Evolutionary conservation across 1,140 invertebrate species (phyloP), one percentile per base, ranked within the genome.

Genomic region (Arion vulgaris): DNA sequence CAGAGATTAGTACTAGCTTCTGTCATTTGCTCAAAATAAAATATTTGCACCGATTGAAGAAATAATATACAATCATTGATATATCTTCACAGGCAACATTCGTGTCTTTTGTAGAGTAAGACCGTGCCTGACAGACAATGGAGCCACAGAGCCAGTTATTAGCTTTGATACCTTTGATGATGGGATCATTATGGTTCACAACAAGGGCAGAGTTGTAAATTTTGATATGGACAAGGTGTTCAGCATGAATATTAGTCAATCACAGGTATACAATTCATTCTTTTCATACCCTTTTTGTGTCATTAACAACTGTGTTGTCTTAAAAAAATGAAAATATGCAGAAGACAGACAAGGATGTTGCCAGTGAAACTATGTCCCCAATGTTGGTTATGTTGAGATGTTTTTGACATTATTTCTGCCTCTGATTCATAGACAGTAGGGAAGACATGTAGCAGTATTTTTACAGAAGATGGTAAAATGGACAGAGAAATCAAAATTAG

Each of bases 51-150:
- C n/a, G n/a, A n/a, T n/a, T n/a, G n/a, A n/a, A n/a, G n/a, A n/a
- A n/a, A n/a, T n/a, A n/a, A n/a, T n/a, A n/a, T n/a, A n/a, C n/a
- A n/a, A n/a, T n/a, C n/a, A n/a, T n/a, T n/a, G n/a, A n/a, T n/a
- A n/a, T n/a, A n/a, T n/a, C n/a, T 45, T 45, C 26, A 41, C 79
- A 92, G 96, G 96, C 28, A 97, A 97, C 88, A 97, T 97, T 38
- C 92, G 96, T 81, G 96, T 97, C 0, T 97, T 96, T 86, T 97
- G 96, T 88, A 93, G 96, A 85, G 94, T 97, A 23, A 93, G 96
- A 82, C 96, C 96, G 83, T 68, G 88, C 84, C 90, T 89, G 84
- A 80, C 85, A 79, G 90, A 92, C 41, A 90, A 92, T 82, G 88
- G 86, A 7, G 62, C 84, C 81, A 91, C 93, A 83, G 92, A 94